phyloP scores from a whole-genome alignment of 1,140 invertebrate genomes.

The Acromyrmex heyeri region DNA sequence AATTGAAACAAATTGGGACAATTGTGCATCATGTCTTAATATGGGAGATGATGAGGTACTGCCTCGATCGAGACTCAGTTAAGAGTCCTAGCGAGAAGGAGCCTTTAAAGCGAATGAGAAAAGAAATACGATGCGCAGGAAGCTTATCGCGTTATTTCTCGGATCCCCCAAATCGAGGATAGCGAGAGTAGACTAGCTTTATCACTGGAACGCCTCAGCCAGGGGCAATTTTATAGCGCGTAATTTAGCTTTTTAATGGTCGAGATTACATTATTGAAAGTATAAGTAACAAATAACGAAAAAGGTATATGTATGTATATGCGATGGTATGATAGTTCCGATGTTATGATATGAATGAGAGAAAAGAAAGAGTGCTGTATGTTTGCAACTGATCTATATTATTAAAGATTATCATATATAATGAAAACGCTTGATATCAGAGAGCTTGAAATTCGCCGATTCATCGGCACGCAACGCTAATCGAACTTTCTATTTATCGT shows the following conservation, averaged over 20 bases:
- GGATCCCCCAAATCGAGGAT: background rate
- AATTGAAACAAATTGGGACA: constrained; percentile 30
- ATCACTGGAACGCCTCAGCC: background rate
- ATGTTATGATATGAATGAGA: background rate
- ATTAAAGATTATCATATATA: constrained; percentile 7
- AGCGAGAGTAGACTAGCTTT: constrained; percentile 11
- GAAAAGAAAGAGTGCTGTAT: background rate
- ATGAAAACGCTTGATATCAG: constrained; percentile 14
- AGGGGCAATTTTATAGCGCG: constrained; percentile 18
- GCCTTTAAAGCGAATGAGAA: constrained; percentile 4
- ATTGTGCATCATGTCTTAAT: constrained; percentile 8
- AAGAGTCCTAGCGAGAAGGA: constrained; percentile 12
- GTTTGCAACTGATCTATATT: constrained; percentile 14
- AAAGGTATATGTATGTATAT: background rate
- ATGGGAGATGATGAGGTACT: background rate
- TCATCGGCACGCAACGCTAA: background rate
- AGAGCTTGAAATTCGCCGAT: constrained; percentile 9
- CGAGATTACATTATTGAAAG: constrained; percentile 50
- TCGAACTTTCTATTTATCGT: constrained; percentile 36
- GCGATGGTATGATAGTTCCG: background rate
- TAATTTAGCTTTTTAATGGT: constrained; percentile 42
- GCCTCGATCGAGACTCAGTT: constrained; percentile 6
- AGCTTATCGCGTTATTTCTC: background rate
- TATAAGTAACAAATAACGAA: constrained; percentile 29
- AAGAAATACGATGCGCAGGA: background rate